These are phyloP conservation scores for Cotesia chilonis DNA, from an alignment of 1,140 invertebrate genomes.

Conservation along the genomic window DNA sequence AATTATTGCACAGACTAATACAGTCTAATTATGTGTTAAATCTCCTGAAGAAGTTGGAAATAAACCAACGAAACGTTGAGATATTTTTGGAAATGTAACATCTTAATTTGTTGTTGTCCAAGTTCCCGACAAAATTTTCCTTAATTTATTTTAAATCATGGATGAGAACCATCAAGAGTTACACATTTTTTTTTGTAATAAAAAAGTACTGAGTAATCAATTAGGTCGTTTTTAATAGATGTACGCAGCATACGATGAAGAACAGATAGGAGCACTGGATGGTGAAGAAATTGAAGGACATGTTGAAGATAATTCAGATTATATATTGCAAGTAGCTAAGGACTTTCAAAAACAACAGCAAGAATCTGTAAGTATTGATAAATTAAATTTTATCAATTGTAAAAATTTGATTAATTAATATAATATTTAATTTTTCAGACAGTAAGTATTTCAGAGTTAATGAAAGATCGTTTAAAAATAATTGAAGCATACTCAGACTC, in stretches of 20 bases:
- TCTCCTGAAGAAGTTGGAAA: no score
- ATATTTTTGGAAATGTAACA: no score
- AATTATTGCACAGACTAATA: no score
- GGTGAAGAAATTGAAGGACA: slow-evolving; percentile 89
- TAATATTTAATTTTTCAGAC: slow-evolving; percentile 42
- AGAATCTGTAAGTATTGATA: slow-evolving; percentile 46
- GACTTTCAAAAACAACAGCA: slow-evolving; percentile 67
- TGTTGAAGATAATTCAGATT: slow-evolving; percentile 73
- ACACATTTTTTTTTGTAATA: neutral
- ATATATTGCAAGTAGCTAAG: slow-evolving; percentile 70
- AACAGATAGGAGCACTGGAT: slow-evolving; percentile 88
- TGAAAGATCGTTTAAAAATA: slow-evolving; percentile 55
- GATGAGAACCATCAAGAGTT: no score
- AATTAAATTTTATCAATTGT: no score
- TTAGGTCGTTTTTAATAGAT: slow-evolving; percentile 67
- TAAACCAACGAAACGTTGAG: no score
- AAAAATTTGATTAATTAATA: neutral
- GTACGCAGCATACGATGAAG: slow-evolving; percentile 87
- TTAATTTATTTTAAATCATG: no score
- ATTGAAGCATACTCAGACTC: slow-evolving; percentile 48
- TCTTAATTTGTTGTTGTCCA: no score
- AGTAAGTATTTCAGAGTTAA: slow-evolving; percentile 50
- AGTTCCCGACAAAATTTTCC: no score
- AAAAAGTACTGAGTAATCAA: slow-evolving; percentile 10
- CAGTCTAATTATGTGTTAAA: no score